Evolutionary conservation across 2,888 invertebrate genomes (phyloP).

Genomic region (Parnassius apollo): DNA sequence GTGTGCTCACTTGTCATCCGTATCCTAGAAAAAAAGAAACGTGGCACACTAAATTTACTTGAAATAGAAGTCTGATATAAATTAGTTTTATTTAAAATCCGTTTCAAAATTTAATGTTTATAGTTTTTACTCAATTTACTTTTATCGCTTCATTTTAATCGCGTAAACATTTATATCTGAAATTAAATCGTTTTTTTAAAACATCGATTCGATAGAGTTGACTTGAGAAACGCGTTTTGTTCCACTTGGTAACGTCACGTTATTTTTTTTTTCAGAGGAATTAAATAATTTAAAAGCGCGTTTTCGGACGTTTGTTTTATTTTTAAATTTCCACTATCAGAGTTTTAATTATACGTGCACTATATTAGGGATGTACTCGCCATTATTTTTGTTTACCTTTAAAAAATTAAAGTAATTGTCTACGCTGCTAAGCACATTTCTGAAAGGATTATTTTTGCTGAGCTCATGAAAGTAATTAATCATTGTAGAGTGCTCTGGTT

Average conservation of each 20-base stretch:
- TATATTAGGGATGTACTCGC: constrained; percentile 13
- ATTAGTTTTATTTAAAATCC: background rate
- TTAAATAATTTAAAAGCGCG: constrained; percentile 15
- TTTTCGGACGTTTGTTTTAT: constrained; percentile 18
- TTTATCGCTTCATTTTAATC: constrained; percentile 25
- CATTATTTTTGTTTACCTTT: no score
- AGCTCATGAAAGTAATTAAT: no score
- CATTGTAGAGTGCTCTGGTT: no score
- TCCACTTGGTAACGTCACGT: constrained; percentile 18
- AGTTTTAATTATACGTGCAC: constrained; percentile 17
- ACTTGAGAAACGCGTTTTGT: constrained; percentile 24
- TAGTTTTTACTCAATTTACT: constrained; percentile 23
- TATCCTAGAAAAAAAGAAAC: no score
- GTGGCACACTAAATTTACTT: no score
- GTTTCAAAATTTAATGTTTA: constrained; percentile 2
- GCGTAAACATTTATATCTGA: constrained; percentile 19
- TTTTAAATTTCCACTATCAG: constrained; percentile 19
- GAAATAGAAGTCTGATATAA: no score
- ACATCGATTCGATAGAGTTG: constrained; percentile 26
- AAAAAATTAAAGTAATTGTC: no score
- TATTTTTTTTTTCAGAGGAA: constrained; percentile 4
- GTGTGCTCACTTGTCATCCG: no score
- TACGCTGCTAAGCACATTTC: no score
- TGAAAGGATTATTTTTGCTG: no score
- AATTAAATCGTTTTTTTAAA: constrained; percentile 19